These are phyloP conservation scores for Nipponia nippon DNA, from an alignment of 2,113 vertebrate species.

Conservation along the genomic window DNA sequence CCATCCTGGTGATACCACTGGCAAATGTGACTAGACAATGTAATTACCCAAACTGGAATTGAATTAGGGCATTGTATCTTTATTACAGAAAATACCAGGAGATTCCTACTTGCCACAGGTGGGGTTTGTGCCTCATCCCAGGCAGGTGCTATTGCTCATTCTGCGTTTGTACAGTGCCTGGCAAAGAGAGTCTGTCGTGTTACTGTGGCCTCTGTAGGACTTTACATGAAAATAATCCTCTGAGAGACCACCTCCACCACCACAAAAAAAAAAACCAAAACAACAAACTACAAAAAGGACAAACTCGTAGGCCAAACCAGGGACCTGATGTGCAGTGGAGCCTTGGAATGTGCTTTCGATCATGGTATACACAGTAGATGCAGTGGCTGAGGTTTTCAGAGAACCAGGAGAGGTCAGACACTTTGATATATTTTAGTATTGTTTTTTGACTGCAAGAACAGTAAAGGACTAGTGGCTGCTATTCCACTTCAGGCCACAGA, in stretches of 20 bases:
- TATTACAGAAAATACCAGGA: neutral
- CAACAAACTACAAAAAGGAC: neutral
- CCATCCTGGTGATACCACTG: neutral
- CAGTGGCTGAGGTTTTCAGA: neutral
- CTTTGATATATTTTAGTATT: neutral
- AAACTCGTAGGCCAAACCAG: neutral
- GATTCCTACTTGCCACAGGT: neutral
- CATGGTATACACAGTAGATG: neutral
- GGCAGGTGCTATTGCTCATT: neutral
- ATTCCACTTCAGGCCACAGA: neutral
- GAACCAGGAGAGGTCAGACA: neutral
- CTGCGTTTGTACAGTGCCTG: rapidly evolving
- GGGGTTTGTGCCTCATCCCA: neutral
- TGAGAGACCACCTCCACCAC: neutral
- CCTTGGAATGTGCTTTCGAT: rapidly evolving
- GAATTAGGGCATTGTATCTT: neutral
- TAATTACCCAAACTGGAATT: neutral
- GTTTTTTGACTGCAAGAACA: neutral
- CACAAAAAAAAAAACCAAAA: neutral
- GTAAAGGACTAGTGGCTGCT: neutral
- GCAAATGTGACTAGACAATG: neutral
- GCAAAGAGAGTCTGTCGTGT: neutral
- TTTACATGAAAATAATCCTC: neutral
- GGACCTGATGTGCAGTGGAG: neutral
- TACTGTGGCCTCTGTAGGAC: neutral